phyloP scores from a whole-genome alignment of 2,113 vertebrate species.

The rat (Rattus norvegicus) region GRCr8 NC_086025.1:30073501-30074000 shows the following conservation, averaged over 20 bases:
- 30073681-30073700: not conserved
- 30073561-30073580: constrained; percentile 52
- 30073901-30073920: not conserved
- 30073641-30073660: constrained; percentile 63
- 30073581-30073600: constrained; percentile 74
- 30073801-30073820: constrained; percentile 83
- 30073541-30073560: constrained; percentile 26
- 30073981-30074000: constrained; percentile 77
- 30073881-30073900: constrained; percentile 65
- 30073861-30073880: constrained; percentile 82
- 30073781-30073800: constrained; percentile 18
- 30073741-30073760: constrained; percentile 32
- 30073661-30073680: constrained; percentile 58
- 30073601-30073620: constrained; percentile 64
- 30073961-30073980: constrained; percentile 42
- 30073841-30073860: constrained; percentile 83
- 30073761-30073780: constrained; percentile 58
- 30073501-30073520: constrained; percentile 62
- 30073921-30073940: not conserved
- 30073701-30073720: constrained; percentile 41
- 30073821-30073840: constrained; percentile 77
- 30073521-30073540: constrained; percentile 29
- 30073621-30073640: constrained; percentile 67
- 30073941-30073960: not conserved
- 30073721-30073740: constrained; percentile 41